Evolutionary conservation across 2,888 invertebrate genomes (phyloP), one percentile per base, ranked within the genome.

Genomic region (Xylota sylvarum): DNA sequence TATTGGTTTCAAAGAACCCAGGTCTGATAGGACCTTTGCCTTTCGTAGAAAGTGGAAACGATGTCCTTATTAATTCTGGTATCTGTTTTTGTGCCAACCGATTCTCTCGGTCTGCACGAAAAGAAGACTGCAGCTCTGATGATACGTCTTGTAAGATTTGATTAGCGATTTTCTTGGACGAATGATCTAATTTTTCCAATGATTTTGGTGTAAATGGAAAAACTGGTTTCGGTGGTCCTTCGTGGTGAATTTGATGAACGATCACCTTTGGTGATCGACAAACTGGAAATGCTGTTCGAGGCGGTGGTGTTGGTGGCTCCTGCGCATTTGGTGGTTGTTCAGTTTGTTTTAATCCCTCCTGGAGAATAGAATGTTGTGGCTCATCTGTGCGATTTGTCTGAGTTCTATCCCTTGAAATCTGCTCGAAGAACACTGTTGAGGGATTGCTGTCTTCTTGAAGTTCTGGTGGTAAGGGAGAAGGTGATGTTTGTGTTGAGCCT

Each of bases 141-240:
- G 85, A 72, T 5, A 74, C 81, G 14, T 82, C 86, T 7, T 62
- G 40, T 0, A 86, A 23, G 9, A 86, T 86, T 12, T 48, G 19
- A 12, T 12, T n/a, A n/a, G 77, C 82, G 2, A 86, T 72, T 7
- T 55, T 27, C 27, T 78, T 82, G 4, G 86, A 86, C 5, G 86
- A 78, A 6, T 35, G 5, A 4, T 82, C 77, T 1, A 85, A 46
- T 37, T 73, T 52, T 23, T 82, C 27, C 14, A 73, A 9, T 0
- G 86, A 82, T 10, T 19, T 60, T 17, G 77, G 43, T 17, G 82
- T 82, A 5, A 73, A 35, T n/a, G 86, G 86, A 30, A 86, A 86
- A 5, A 17, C 64, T 9, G 65, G 62, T 30, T 73, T 58, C 0
- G 9, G 12, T 9, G 67, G 9, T 5, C 7, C 27, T 23, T 82